phyloP scores from a whole-genome alignment of 2,113 vertebrate genomes.

The Corvus hawaiiensis region DNA sequence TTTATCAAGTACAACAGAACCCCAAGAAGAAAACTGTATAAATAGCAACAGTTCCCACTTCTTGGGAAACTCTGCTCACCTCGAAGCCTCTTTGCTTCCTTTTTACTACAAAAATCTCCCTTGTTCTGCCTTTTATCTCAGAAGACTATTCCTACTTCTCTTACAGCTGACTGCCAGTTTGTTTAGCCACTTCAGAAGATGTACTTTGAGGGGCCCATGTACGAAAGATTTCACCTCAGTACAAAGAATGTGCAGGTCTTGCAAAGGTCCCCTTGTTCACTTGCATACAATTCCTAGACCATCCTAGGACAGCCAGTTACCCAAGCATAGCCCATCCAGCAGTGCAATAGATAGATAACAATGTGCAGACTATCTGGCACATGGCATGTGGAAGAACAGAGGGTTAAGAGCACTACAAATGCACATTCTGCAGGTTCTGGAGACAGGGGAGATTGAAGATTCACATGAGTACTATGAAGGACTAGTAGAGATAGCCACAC shows the following conservation, averaged over 20 bases:
- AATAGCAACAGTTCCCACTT: not conserved
- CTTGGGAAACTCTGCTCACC: not conserved
- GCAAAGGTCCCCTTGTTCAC: not conserved
- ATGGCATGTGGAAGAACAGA: not conserved
- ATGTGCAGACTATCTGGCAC: accelerated
- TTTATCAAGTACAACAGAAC: not conserved
- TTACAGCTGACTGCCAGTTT: not conserved
- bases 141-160: not conserved
- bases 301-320: not conserved
- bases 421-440: not conserved
- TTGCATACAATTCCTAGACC: not conserved
- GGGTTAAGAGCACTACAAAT: not conserved
- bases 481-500: not conserved
- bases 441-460: not conserved
- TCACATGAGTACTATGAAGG: not conserved
- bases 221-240: not conserved
- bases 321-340: too few relatives aligned
- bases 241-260: not conserved
- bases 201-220: not conserved
- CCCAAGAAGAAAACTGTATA: not conserved
- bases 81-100: not conserved
- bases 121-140: not conserved
- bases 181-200: not conserved
- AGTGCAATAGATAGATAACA: not conserved
- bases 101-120: not conserved